Evolutionary conservation across 2,888 invertebrate genomes (phyloP), one percentile per base, ranked within the genome.

Genomic region (Macrophya annulata): DNA sequence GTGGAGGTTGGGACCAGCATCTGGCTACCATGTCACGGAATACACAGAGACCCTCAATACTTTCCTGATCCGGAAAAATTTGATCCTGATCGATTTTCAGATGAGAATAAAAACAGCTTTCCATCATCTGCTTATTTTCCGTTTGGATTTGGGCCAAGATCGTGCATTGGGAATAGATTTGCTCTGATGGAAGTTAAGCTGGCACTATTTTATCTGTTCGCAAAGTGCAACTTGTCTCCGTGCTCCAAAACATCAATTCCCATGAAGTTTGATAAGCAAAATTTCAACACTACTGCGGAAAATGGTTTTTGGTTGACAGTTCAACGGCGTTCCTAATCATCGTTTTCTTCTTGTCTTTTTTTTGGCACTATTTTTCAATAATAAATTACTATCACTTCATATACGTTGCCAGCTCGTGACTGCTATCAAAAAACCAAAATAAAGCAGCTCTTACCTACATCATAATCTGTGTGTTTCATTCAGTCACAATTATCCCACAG

Each of bases 1-100:
- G 71, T 94, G 0, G 86, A 91, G 83, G 91, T 92, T 25, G 94
- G 92, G 0, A 88, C 88, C 0, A 86, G 84, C 0, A 37, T 94
- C 0, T 89, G 89, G 82, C 86, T 94, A 40, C 93, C 94, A 0
- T 88, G 93, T 3, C 89, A 89, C 59, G 91, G 90, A 0, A 85
- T 94, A 4, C 94, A 94, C 4, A 87, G 87, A 0, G 93, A 94
- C 86, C 89, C 92, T 0, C 86, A 92, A 3, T 89, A 92, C 85
- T 94, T 90, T 85, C 87, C 91, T 0, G 90, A 94, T 25, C 94
- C 94, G 0, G 89, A 91, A 0, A 90, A 89, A 55, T 94, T 94
- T 85, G 88, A 93, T 85, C 94, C 94, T 0, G 93, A 94, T 0
- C 89, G 94, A 12, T 94, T 94, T 85, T 86, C 90, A 10, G 89